Evolutionary conservation across 2,113 vertebrate genomes (phyloP).

Genomic region (Tympanuchus pallidicinctus): DNA sequence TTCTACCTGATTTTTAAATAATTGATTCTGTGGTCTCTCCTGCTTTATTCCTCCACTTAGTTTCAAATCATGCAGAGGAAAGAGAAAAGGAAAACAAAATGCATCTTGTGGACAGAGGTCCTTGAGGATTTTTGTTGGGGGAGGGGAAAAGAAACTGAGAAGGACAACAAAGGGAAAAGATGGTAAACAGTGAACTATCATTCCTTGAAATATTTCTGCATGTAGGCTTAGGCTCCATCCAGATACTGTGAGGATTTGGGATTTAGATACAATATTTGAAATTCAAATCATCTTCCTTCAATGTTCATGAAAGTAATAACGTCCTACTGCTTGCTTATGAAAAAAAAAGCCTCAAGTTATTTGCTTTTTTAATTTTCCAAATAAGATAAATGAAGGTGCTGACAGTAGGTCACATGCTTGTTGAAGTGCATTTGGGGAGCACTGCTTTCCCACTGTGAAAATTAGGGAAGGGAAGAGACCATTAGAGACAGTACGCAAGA

Average conservation of each 20-base stretch:
- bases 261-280: background rate
- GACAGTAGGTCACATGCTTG: background rate
- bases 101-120: background rate
- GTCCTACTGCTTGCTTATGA: background rate
- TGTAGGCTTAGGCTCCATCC: background rate
- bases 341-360: background rate
- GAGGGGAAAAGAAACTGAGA: background rate
- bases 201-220: background rate
- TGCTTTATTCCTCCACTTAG: background rate
- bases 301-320: background rate
- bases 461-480: background rate
- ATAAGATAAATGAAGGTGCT: background rate
- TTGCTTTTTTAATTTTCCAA: background rate
- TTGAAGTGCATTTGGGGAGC: background rate
- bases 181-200: background rate
- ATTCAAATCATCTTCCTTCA: background rate
- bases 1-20: background rate
- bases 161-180: background rate
- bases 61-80: background rate
- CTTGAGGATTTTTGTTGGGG: background rate
- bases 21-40: background rate
- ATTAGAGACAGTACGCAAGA: background rate
- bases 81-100: background rate
- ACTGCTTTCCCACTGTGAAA: background rate
- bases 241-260: background rate